Evolutionary conservation across 2,113 vertebrate genomes (phyloP).

Genomic region (Columba livia): DNA sequence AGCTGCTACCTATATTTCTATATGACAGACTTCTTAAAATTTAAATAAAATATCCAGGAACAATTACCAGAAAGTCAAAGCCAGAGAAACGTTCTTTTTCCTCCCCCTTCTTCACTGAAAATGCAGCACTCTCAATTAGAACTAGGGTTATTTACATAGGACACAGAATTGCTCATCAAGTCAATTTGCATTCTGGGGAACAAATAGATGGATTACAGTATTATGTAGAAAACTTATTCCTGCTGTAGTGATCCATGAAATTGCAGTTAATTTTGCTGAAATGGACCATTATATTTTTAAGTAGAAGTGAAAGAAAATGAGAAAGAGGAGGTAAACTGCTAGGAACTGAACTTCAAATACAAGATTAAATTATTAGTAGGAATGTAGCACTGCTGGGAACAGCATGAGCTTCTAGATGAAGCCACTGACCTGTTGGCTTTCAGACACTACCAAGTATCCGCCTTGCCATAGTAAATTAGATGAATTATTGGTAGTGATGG

Average conservation of each 20-base stretch:
- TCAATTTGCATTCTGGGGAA: conserved; percentile 22
- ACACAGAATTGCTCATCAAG: conserved; percentile 31
- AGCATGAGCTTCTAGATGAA: conserved; percentile 35
- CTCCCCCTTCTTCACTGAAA: neutral
- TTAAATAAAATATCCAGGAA: neutral
- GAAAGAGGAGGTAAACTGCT: conserved; percentile 24
- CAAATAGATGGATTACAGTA: conserved; percentile 22
- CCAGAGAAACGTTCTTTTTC: neutral
- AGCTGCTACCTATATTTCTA: neutral
- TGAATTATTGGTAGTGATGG: conserved; percentile 31
- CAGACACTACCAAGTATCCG: neutral
- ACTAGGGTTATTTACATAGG: neutral
- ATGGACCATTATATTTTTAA: conserved; percentile 47
- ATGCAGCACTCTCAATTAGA: neutral
- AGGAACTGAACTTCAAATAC: conserved; percentile 34
- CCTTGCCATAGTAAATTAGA: conserved; percentile 25
- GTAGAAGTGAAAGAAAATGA: conserved; percentile 34
- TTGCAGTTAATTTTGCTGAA: conserved; percentile 66
- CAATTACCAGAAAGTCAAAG: neutral
- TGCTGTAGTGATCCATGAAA: conserved; percentile 55
- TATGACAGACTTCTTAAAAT: neutral
- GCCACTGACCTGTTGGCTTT: conserved; percentile 43
- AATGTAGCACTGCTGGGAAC: conserved; percentile 30
- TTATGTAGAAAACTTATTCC: conserved; percentile 47
- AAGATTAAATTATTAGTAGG: conserved; percentile 54